Conservation (phyloP, 2,888 invertebrate genomes). For the Leucozona laternaria region DNA sequence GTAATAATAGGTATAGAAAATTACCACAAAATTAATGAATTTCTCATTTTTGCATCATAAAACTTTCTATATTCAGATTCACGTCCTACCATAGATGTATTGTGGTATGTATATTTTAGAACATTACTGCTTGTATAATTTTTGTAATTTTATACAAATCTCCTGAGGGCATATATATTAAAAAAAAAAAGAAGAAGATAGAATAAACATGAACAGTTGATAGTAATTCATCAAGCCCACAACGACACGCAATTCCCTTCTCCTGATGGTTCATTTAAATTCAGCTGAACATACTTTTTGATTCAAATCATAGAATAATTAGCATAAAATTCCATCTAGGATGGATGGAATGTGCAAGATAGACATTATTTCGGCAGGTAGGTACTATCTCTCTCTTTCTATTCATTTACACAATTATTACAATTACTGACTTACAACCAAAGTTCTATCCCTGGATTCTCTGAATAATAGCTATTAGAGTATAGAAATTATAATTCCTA, state of each 20-base stretch:
- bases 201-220: slow-evolving; percentile 45
- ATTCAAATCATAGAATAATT: slow-evolving; percentile 50
- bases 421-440: slow-evolving; percentile 10
- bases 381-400: neutral
- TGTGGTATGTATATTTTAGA: neutral
- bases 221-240: neutral
- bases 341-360: neutral
- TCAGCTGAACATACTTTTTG: slow-evolving; percentile 39
- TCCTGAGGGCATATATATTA: neutral
- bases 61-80: slow-evolving; percentile 2
- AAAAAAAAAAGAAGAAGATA: neutral
- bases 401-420: slow-evolving; percentile 14
- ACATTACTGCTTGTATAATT: slow-evolving; percentile 6
- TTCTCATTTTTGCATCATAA: neutral
- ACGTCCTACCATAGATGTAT: neutral
- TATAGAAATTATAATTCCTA: slow-evolving; percentile 49
- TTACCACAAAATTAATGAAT: slow-evolving; percentile 10
- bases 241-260: slow-evolving; percentile 6
- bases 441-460: neutral
- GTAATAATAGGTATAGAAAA: neutral
- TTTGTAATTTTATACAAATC: slow-evolving; percentile 6
- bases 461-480: slow-evolving; percentile 62
- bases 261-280: slow-evolving; percentile 41
- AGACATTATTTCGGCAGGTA: neutral
- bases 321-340: slow-evolving; percentile 23